These are phyloP conservation scores for Erebia ligea DNA, from an alignment of 2,888 invertebrate genomes.

Conservation along the genomic window DNA sequence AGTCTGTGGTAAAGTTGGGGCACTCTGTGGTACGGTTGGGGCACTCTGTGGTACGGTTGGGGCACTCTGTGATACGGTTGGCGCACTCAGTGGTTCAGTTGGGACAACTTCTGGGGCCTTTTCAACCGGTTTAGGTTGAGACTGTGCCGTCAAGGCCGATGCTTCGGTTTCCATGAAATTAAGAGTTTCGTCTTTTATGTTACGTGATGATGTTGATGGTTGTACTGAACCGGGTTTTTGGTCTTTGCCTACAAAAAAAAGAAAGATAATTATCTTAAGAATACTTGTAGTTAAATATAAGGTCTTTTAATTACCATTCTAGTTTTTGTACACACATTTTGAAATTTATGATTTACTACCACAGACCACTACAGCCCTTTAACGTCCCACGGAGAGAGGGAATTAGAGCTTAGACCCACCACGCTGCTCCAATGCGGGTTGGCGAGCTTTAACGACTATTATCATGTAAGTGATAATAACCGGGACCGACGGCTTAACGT, in stretches of 20 bases:
- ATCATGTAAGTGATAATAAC: too few relatives aligned
- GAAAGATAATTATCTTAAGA: too few relatives aligned
- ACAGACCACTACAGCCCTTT: too few relatives aligned
- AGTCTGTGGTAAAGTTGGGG: constrained; percentile 6
- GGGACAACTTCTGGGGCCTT: background rate
- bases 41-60: background rate
- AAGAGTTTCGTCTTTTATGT: constrained; percentile 55
- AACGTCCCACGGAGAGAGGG: too few relatives aligned
- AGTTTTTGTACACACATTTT: too few relatives aligned
- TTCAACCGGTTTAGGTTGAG: constrained; percentile 7
- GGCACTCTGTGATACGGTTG: constrained; percentile 26
- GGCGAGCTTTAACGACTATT: too few relatives aligned
- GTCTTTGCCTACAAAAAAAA: constrained; percentile 31
- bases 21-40: background rate
- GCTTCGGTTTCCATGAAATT: constrained; percentile 59
- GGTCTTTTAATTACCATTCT: too few relatives aligned
- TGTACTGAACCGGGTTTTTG: constrained; percentile 38
- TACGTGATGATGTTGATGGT: constrained; percentile 58
- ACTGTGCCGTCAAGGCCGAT: constrained; percentile 35
- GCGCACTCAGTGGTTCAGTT: background rate
- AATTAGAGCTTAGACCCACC: too few relatives aligned
- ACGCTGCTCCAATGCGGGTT: too few relatives aligned
- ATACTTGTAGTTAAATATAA: too few relatives aligned
- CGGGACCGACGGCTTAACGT: too few relatives aligned
- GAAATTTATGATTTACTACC: too few relatives aligned